Evolutionary conservation across 2,797 vertebrate species (phyloP).

Genomic region (Gastrophryne carolinensis): DNA sequence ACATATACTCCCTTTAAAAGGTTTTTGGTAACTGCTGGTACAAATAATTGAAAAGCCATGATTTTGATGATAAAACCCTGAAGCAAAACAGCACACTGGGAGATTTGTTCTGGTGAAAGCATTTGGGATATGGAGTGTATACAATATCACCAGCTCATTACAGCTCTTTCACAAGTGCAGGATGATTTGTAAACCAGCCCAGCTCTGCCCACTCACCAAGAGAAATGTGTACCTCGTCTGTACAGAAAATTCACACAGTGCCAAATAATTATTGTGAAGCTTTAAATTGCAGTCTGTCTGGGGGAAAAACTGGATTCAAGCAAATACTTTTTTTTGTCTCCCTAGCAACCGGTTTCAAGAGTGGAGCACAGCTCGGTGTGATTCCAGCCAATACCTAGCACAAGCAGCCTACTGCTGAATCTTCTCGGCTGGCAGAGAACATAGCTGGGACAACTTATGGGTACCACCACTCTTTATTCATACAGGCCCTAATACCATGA

Average conservation of each 20-base stretch:
- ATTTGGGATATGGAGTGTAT: constrained; percentile 3
- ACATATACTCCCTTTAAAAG: too few species aligned
- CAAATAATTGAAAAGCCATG: background rate
- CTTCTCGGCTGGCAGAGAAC: constrained; percentile 12
- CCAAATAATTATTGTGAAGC: constrained; percentile 54
- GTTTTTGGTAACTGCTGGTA: background rate
- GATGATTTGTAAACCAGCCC: constrained; percentile 49
- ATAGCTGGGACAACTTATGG: background rate
- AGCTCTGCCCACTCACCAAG: constrained; percentile 51
- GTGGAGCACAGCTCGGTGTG: constrained; percentile 35
- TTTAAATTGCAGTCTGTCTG: constrained; percentile 54
- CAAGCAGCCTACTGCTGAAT: constrained; percentile 27
- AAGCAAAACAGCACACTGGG: background rate
- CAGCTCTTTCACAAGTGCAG: constrained; percentile 45
- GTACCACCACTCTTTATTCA: too few species aligned
- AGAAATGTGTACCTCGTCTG: constrained; percentile 51
- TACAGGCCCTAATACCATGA: too few species aligned
- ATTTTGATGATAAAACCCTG: background rate
- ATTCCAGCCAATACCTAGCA: constrained; percentile 39
- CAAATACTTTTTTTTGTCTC: constrained; percentile 50
- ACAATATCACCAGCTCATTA: constrained; percentile 50
- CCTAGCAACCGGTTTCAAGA: constrained; percentile 47
- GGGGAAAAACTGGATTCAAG: constrained; percentile 36
- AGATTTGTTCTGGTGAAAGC: constrained; percentile 10
- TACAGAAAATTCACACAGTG: constrained; percentile 52